phyloP scores from a whole-genome alignment of 1,140 invertebrate species.

The Bombus fervidus region DNA sequence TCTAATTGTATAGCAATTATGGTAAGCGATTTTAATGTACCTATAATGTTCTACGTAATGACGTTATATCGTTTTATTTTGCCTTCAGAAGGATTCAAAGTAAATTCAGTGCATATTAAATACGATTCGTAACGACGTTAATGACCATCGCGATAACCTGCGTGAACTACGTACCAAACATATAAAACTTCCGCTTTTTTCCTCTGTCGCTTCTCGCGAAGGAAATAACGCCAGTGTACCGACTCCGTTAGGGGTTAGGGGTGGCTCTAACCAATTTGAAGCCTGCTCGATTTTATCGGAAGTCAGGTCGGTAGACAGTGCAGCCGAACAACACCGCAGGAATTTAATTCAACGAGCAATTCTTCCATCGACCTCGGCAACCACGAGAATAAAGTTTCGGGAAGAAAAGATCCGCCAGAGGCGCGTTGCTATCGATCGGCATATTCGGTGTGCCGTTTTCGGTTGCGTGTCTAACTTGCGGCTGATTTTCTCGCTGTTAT shows the following conservation, averaged over 20 bases:
- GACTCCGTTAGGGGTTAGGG: not conserved
- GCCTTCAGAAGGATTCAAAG: too few species aligned
- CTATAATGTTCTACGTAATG: too few species aligned
- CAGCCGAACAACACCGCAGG: constrained; percentile 14
- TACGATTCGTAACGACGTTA: too few species aligned
- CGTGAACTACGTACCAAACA: not conserved
- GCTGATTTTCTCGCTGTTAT: not conserved
- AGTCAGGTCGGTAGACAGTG: constrained; percentile 12
- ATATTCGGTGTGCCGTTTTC: not conserved
- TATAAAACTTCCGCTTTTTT: not conserved
- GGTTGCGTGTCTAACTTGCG: not conserved
- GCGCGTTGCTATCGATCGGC: constrained; percentile 34
- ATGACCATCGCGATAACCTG: too few species aligned
- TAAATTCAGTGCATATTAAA: too few species aligned
- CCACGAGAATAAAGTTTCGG: constrained; percentile 39
- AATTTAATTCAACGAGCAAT: constrained; percentile 48
- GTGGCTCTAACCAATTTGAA: constrained; percentile 22
- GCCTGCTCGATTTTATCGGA: constrained; percentile 28
- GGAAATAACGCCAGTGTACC: not conserved
- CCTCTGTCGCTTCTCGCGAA: too few species aligned
- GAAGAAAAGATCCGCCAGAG: constrained; percentile 27
- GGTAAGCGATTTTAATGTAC: constrained; percentile 8
- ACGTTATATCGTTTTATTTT: too few species aligned
- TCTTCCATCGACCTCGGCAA: constrained; percentile 37
- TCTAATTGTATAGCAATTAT: not conserved